Evolutionary conservation across 2,797 vertebrate species (phyloP).

Genomic region (Rachycentron canadum): DNA sequence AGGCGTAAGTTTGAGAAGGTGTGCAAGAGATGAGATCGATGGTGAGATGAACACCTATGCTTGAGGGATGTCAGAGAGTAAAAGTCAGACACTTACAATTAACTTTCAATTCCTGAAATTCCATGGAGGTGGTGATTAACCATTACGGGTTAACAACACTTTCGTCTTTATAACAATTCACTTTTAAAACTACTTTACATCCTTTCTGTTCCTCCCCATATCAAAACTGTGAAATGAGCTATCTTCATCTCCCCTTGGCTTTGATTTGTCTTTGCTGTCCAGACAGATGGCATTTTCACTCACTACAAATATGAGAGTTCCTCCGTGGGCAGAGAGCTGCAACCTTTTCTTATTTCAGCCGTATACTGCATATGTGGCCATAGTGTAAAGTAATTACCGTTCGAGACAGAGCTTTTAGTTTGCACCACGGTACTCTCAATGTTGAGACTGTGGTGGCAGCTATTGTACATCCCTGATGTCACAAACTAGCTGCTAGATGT

Average conservation of each 20-base stretch:
- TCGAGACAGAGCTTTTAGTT: conserved; percentile 4
- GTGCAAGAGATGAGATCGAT: too few relatives aligned
- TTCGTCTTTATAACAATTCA: too few relatives aligned
- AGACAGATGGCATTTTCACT: conserved; percentile 23
- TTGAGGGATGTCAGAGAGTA: background rate
- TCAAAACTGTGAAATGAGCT: too few relatives aligned
- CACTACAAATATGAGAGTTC: background rate
- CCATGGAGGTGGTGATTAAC: background rate
- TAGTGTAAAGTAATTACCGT: conserved; percentile 14
- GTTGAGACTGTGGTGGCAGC: conserved; percentile 2
- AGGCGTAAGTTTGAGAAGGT: background rate
- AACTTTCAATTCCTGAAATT: background rate
- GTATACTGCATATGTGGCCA: background rate
- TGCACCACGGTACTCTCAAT: background rate
- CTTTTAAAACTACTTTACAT: background rate
- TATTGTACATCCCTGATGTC: conserved; percentile 16
- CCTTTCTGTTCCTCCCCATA: background rate
- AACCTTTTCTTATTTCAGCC: conserved; percentile 20
- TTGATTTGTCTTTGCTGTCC: background rate
- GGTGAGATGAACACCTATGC: background rate
- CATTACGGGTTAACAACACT: background rate
- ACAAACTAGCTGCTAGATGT: conserved; percentile 28
- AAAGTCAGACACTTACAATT: background rate
- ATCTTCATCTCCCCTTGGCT: background rate
- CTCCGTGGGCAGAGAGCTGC: conserved; percentile 12